A percentile compares a stretch with the other conserved stretches of the same genome.
These are phyloP conservation scores for Okamejei kenojei DNA, from an alignment of 2,797 vertebrate genomes.

Conservation along the genomic window DNA sequence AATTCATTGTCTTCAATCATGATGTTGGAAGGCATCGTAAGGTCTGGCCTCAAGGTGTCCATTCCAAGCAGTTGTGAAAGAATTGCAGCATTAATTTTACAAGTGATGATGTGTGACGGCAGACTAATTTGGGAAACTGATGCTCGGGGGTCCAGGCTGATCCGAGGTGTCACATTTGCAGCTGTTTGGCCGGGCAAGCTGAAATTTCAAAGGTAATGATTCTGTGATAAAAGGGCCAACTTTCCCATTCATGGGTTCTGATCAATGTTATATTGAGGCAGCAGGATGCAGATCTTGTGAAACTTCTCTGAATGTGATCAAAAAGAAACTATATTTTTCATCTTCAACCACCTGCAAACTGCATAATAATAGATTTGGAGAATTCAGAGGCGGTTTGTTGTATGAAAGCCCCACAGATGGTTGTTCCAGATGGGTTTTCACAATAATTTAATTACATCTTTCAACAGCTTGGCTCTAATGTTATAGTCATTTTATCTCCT, in stretches of 20 bases:
- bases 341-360: background rate
- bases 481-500: background rate
- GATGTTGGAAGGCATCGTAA: background rate
- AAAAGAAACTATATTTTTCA: no score
- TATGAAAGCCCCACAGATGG: background rate
- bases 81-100: background rate
- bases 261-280: background rate
- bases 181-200: background rate
- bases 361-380: background rate
- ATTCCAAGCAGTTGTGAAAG: background rate
- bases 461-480: slow-evolving; percentile 17
- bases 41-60: background rate
- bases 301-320: background rate
- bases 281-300: background rate
- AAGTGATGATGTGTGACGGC: background rate
- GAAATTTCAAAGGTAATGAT: background rate
- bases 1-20: background rate
- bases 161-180: background rate
- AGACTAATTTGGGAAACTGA: background rate
- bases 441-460: background rate
- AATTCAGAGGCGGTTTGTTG: background rate
- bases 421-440: background rate
- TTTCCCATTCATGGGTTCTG: background rate
- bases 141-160: background rate
- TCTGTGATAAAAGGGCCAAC: background rate